Conservation (phyloP, 2,113 vertebrate species). For the Pyrgilauda ruficollis region DNA sequence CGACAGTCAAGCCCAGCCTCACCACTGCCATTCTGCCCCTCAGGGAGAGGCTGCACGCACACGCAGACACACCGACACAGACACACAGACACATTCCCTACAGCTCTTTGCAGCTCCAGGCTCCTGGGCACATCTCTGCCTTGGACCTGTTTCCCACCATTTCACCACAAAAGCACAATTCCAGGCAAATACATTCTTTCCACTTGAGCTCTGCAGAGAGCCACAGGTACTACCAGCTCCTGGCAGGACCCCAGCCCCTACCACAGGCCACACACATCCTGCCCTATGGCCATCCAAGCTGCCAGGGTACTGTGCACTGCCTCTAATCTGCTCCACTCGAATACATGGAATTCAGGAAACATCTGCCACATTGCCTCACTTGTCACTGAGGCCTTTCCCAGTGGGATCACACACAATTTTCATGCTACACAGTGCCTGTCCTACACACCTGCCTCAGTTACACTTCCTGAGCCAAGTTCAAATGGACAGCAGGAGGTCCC, state of each 20-base stretch:
- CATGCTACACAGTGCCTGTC: rapidly evolving
- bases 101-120: not conserved
- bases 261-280: rapidly evolving
- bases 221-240: not conserved
- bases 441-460: not conserved
- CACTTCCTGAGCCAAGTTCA: not conserved
- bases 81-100: rapidly evolving
- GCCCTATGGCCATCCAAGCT: not conserved
- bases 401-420: not conserved
- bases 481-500: not conserved
- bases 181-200: not conserved
- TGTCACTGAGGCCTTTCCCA: not conserved
- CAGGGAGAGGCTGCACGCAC: not conserved
- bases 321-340: not conserved
- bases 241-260: not conserved
- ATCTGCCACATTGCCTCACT: not conserved
- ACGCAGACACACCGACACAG: rapidly evolving
- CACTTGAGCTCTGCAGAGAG: not conserved
- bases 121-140: not conserved
- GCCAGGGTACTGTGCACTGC: not conserved
- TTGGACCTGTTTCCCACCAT: not conserved
- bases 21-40: not conserved
- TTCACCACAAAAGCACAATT: not conserved
- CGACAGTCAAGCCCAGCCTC: not conserved
- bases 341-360: not conserved